Evolutionary conservation across 1,140 invertebrate species (phyloP).

Genomic region (Drosophila littoralis): DNA sequence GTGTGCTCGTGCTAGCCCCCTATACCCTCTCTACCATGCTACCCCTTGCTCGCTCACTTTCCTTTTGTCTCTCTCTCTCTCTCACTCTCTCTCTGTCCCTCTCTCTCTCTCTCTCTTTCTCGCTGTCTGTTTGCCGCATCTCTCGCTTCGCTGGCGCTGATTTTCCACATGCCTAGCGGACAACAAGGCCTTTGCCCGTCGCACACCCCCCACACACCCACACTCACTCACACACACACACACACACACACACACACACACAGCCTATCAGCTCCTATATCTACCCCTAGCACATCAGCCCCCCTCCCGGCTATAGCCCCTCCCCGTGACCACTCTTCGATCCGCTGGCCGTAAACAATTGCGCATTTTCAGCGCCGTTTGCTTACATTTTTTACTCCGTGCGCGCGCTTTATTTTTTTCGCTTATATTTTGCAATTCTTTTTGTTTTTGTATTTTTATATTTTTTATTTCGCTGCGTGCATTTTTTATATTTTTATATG

Average conservation of each 20-base stretch:
- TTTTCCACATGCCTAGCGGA: slow-evolving; percentile 79
- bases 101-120: neutral
- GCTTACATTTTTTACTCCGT: slow-evolving; percentile 69
- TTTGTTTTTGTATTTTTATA: slow-evolving; percentile 30
- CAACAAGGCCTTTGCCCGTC: slow-evolving; percentile 44
- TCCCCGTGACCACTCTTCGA: slow-evolving; percentile 2
- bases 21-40: neutral
- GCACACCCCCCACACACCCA: slow-evolving; percentile 10
- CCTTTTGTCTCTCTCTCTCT: neutral
- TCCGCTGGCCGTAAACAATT: slow-evolving; percentile 72
- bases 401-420: slow-evolving; percentile 36
- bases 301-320: neutral
- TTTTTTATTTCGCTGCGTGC: slow-evolving; percentile 1
- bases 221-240: slow-evolving; percentile 13
- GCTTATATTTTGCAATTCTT: slow-evolving; percentile 48
- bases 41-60: neutral
- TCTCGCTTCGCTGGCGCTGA: slow-evolving; percentile 68
- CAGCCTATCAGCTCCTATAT: slow-evolving; percentile 25
- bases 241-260: slow-evolving; percentile 25
- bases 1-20: neutral
- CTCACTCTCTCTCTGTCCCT: neutral
- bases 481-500: slow-evolving; percentile 11
- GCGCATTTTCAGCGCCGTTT: slow-evolving; percentile 79
- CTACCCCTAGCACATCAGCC: neutral
- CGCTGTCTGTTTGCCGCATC: slow-evolving; percentile 17